Base-by-base conservation (phyloP, 1,140 invertebrate genomes). In the Solen grandis region DNA sequence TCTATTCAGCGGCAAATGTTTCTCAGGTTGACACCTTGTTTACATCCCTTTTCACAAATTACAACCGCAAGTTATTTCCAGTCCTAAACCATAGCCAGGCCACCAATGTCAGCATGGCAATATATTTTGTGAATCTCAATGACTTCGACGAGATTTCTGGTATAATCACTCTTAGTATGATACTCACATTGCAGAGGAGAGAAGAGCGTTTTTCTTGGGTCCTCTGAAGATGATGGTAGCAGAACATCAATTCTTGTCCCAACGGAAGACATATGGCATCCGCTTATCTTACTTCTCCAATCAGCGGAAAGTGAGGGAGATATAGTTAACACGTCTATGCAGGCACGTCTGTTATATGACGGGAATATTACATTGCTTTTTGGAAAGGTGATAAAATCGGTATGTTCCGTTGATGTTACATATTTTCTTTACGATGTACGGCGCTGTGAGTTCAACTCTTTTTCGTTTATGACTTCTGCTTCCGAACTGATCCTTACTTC, bases 401-500 rank as follows among this genome's bases (percentile, higher is more conserved):
- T 60, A 13, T 79, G 76, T 41, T 60, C 76, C 19, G 54, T 70
- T 50, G 76, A 79, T 35, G 68, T 72, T 0, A 79, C 54, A 33
- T 79, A 50, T 36, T 79, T 70, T 35, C 76, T 66, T 16, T 79
- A 68, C 25, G 76, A 79, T 29, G 59, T 54, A 13, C 76, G 72
- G 33, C 33, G 25, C 5, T 79, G 76, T 52, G 5, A 29, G 8
- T 19, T 79, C 16, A 63, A 57, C 8, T 19, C 72, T 8, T 19
- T 55, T 31, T 41, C 41, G 2, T 79, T 41, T 57, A 27, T 41
- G 8, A 62, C 50, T 25, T 52, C 10, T 19, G 19, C 2, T 3
- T 33, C 50, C 5, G 76, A 79, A 60, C 5, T 79, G 14, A 0
- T 46, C 19, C 36, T 70, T 31, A 27, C 35, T 8, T 25, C 52